Base-by-base conservation (phyloP, 2,797 vertebrate genomes). In the Psittacula echo region DNA sequence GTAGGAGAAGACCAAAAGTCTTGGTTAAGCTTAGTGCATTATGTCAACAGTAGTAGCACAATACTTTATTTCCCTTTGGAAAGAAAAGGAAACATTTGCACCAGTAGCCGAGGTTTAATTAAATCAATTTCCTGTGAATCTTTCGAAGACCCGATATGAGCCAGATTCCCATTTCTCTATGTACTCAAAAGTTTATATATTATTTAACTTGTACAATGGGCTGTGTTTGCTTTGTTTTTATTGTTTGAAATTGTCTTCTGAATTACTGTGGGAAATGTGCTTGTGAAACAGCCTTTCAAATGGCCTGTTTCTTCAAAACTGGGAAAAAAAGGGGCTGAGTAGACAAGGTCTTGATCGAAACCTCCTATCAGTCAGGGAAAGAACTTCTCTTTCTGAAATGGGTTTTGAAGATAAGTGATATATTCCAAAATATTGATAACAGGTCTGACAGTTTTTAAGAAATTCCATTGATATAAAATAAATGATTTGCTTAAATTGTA, bases 131-230 rank as follows among this genome's bases (percentile, higher is more conserved):
- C 79, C 50, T 71, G 34, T 85, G 72, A 87, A 84, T 87, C 88
- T 94, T 93, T 89, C 9, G 0, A 92, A 94, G 84, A 70, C 53
- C 62, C 91, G 62, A 89, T 92, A 89, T 45, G 47, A 96, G 78
- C 45, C 54, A 45, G 62, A 78, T 95, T 95, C 90, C 86, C 68
- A 87, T 95, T 96, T 90, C 78, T 95, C 72, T 85, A 10, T 85
- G 75, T 95, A 87, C 91, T 95, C 87, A 85, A 34, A 94, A 89
- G 79, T 96, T 96, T 91, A 96, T 96, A 60, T 96, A 95, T 96
- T 96, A 96, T 97, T 97, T 95, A 96, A 91, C 89, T 95, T 92
- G 68, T 91, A 88, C 85, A 93, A 66, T 84, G 45, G 89, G 47
- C 85, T 91, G 7, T 93, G 70, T 93, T 97, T 94, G 56, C 61